phyloP scores from a whole-genome alignment of 2,797 vertebrate genomes.

The Stomatorhinus walkeri region DNA sequence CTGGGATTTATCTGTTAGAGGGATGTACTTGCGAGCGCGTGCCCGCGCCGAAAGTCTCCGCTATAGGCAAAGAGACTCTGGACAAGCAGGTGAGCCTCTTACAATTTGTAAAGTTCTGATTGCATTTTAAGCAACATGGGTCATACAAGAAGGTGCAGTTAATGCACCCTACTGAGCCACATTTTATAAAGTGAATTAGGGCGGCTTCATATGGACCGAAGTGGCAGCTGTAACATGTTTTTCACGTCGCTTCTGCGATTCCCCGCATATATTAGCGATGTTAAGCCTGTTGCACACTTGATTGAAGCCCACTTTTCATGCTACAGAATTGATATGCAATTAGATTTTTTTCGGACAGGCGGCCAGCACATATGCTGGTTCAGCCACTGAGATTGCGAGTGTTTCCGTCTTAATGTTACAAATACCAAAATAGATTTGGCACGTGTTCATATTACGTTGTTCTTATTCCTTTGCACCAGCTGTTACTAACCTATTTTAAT shows the following conservation, averaged over 20 bases:
- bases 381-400: background rate
- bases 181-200: background rate
- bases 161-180: background rate
- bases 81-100: conserved; percentile 70
- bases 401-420: background rate
- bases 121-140: background rate
- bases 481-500: background rate
- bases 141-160: background rate
- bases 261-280: background rate
- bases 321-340: background rate
- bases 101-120: background rate
- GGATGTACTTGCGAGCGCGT: conserved; percentile 75
- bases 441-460: background rate
- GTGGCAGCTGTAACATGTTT: background rate
- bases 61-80: conserved; percentile 61
- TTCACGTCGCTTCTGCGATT: background rate
- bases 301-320: background rate
- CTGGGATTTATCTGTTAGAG: conserved; percentile 78
- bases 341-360: background rate
- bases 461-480: background rate
- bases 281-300: background rate
- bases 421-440: background rate
- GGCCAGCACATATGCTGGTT: background rate
- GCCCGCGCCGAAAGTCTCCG: conserved; percentile 60
- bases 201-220: background rate